Base-by-base conservation (phyloP, 2,888 invertebrate species). In the Deladenus siricidicola region DNA sequence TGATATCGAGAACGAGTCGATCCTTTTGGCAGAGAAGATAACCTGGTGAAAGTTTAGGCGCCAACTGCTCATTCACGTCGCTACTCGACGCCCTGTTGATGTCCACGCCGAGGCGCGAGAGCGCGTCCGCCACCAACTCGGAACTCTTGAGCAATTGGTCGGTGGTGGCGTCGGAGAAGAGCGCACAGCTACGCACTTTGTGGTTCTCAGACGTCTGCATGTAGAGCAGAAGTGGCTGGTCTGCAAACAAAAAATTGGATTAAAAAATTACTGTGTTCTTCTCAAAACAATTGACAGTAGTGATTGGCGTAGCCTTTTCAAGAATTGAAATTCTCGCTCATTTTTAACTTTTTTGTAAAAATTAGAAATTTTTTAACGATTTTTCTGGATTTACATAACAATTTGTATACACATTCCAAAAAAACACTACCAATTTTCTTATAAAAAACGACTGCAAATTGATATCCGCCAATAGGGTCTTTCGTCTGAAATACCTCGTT, bases 101-200 rank as follows among this genome's bases (percentile, higher is more conserved):
- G 19, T 64, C 51, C 14, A 71, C 51, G n/a, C 63, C 68, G 24
- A 71, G 52, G 14, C 71, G 61, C 17, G 44, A 30, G 23, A 71
- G 42, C 2, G 70, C 69, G 28, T 71, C 69, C 6, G 45, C 17
- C 14, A 71, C 50, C 29, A 71, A 43, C 14, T 58, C 64, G 10
- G 43, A 45, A 6, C 26, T 58, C 21, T 28, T 28, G 42, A 71
- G 39, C 39, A 72, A 42, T 14, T 58, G 43, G n/a, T 72, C 68
- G 4, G 76, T 68, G 1, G 75, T 74, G 17, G 77, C 75, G 60
- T 78, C 78, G 6, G 73, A 73, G 62, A 78, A 78, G n/a, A 78
- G 64, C 1, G 75, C 78, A 4, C 72, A 70, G 1, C 77, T 77
- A 17, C 69, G 67, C 24, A 29, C 29, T 26, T 21, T 34, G 1